Percentiles rank a stretch among this genome's conserved stretches.
Evolutionary conservation across 1,140 invertebrate species (phyloP).

Genomic region (Drosophila pruinosa): DNA sequence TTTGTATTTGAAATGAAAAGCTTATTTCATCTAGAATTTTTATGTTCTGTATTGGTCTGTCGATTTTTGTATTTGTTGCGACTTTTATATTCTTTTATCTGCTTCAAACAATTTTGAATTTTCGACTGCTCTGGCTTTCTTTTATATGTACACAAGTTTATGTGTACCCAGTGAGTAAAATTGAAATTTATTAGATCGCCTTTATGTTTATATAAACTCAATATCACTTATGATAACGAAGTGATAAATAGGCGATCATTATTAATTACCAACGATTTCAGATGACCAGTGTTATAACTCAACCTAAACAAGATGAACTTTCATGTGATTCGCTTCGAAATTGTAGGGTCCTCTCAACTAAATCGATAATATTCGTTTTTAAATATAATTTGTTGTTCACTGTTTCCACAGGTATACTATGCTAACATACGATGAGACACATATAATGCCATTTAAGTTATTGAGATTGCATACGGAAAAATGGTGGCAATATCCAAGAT

Average conservation of each 20-base stretch:
- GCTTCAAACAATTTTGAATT: not conserved
- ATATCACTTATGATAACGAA: not conserved
- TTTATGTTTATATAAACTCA: not conserved
- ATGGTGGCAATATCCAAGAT: conserved; percentile 82
- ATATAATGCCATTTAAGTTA: conserved; percentile 73
- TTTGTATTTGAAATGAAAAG: no score
- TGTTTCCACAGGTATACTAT: conserved; percentile 69
- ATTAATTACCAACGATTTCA: conserved; percentile 7
- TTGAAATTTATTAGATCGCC: not conserved
- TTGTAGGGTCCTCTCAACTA: not conserved
- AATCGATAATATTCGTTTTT: not conserved
- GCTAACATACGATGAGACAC: conserved; percentile 60
- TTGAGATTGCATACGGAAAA: conserved; percentile 78
- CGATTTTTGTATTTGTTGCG: not conserved
- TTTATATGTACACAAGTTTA: not conserved
- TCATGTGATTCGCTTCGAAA: not conserved
- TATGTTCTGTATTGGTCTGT: not conserved
- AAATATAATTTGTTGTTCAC: not conserved
- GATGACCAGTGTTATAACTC: no score
- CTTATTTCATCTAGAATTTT: not conserved
- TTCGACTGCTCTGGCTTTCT: not conserved
- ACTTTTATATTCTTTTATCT: not conserved
- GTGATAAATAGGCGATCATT: conserved; percentile 14
- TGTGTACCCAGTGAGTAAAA: not conserved
- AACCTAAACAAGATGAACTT: no score